phyloP scores from a whole-genome alignment of 2,797 vertebrate species.

The Etheostoma nigrum region DNA sequence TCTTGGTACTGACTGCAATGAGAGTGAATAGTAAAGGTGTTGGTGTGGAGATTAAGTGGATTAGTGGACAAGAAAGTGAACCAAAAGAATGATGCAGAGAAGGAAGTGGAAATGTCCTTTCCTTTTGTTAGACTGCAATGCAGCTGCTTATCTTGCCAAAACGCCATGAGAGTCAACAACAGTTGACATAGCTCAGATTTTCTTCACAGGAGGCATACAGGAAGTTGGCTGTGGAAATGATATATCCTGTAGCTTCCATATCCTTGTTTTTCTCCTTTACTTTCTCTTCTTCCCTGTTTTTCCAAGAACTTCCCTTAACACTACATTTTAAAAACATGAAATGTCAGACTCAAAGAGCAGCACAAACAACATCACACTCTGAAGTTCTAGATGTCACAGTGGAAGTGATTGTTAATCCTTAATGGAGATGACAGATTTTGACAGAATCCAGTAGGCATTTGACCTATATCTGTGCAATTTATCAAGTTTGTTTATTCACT shows the following conservation, averaged over 20 bases:
- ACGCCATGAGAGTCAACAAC: constrained; percentile 72
- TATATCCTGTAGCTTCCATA: constrained; percentile 33
- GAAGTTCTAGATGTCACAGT: not conserved
- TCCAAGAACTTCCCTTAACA: not conserved
- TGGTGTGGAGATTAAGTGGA: not conserved
- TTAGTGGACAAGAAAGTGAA: constrained; percentile 18
- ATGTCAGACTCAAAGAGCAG: not conserved
- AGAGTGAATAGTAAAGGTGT: constrained; percentile 28
- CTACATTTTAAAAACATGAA: not conserved
- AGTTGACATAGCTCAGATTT: constrained; percentile 63
- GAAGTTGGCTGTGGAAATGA: constrained; percentile 62
- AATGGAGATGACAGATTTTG: not conserved
- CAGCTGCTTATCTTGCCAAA: constrained; percentile 77
- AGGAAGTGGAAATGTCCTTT: constrained; percentile 41
- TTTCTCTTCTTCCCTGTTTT: constrained; percentile 3
- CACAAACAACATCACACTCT: not conserved
- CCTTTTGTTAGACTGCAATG: constrained; percentile 78
- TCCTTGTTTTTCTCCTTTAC: constrained; percentile 35
- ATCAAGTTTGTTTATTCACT: not conserved
- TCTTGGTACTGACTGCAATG: not conserved
- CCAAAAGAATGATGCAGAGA: constrained; percentile 43
- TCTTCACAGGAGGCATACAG: constrained; percentile 59
- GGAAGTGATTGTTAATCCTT: not conserved
- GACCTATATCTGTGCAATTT: not conserved
- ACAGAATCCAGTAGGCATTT: not conserved